Conservation (phyloP, 2,888 invertebrate genomes). For the Polyommatus icarus region DNA sequence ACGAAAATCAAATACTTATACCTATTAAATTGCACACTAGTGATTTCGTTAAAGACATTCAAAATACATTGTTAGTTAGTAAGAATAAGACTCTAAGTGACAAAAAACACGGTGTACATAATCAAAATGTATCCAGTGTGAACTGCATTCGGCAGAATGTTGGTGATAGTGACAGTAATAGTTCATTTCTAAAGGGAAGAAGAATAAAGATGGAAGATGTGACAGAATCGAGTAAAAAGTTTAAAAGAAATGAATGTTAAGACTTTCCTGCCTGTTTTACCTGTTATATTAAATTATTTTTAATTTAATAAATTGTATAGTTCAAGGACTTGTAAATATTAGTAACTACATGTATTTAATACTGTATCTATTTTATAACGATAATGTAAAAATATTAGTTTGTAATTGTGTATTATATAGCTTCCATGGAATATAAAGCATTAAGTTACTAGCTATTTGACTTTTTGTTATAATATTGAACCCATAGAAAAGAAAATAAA, state of each 20-base stretch:
- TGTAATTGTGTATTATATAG: conserved; percentile 66
- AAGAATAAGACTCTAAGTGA: conserved; percentile 74
- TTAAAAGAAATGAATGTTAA: conserved; percentile 76
- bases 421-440: conserved; percentile 66
- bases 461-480: conserved; percentile 32
- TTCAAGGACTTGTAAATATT: conserved; percentile 74
- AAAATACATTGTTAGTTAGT: conserved; percentile 74
- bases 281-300: conserved; percentile 73
- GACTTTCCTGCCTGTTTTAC: conserved; percentile 58
- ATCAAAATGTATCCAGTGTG: conserved; percentile 71
- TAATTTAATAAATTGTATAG: conserved; percentile 72
- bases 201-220: conserved; percentile 71
- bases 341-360: conserved; percentile 75
- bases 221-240: conserved; percentile 71
- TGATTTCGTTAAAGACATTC: conserved; percentile 77
- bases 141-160: conserved; percentile 71
- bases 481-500: conserved; percentile 29
- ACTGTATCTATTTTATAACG: conserved; percentile 74
- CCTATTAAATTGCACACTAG: conserved; percentile 69
- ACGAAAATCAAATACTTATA: conserved; percentile 72
- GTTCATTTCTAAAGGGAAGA: conserved; percentile 68
- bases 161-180: conserved; percentile 66
- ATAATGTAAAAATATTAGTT: conserved; percentile 70
- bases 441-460: conserved; percentile 46
- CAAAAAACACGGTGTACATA: conserved; percentile 76